Evolutionary conservation across 2,888 invertebrate genomes (phyloP), one percentile per base, ranked within the genome.

Genomic region (Choreutis nemorana): DNA sequence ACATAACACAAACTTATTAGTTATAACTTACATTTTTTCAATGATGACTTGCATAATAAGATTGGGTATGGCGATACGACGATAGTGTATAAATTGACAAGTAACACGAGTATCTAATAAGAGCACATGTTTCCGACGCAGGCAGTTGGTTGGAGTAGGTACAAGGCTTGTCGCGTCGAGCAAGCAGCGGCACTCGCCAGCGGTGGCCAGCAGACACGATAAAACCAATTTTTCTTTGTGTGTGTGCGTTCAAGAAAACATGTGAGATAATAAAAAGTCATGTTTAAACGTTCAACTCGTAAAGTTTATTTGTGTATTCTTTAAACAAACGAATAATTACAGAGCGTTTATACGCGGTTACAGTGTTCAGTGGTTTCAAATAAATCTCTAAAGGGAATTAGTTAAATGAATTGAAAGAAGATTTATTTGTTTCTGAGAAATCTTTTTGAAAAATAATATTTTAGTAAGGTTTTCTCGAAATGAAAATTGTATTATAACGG

Each of bases 241-340:
- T 55, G 64, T 47, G 52, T 54, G 53, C 48, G 52, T 50, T 42
- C 42, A 56, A 59, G 61, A 58, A 67, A 72, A 67, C 71, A 71
- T 64, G 66, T 64, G 66, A 71, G 72, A 67, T 70, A 68, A 71
- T 75, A 73, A 73, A 56, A 73, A 59, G 58, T 65, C 60, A 66
- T 62, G 64, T 56, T 55, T 59, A 55, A 62, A 65, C 67, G 62
- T 55, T 60, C 55, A 54, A 59, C 57, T 71, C 71, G 71, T 73
- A 72, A 72, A 72, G 62, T 72, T 73, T 77, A 72, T 73, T 73
- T 70, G 67, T 73, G 61, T 73, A 61, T 71, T 67, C 58, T 71
- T 70, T 66, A 70, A 66, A 71, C 66, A 72, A 70, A 75, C 61
- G 58, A 55, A 64, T 71, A 68, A 73, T 73, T 70, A 73, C 59